phyloP scores from a whole-genome alignment of 1,140 invertebrate species.

The Oppia nitens region DNA sequence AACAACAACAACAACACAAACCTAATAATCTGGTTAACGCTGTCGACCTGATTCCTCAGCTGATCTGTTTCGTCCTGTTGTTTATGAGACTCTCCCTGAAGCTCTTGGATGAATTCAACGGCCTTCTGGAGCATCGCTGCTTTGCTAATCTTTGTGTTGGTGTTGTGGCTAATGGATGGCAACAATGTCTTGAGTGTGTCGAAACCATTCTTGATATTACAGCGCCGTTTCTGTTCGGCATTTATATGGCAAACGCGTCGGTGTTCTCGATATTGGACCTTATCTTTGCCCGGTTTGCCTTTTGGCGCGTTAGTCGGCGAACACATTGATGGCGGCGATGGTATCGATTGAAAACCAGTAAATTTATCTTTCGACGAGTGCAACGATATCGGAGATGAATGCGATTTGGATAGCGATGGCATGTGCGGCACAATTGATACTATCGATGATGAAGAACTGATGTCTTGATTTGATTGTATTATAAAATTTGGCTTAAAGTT shows the following conservation, averaged over 20 bases:
- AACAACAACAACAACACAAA: constrained; percentile 26
- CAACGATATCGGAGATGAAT: not conserved
- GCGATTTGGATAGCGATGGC: not conserved
- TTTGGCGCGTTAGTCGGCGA: not conserved
- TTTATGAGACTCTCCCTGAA: constrained; percentile 64
- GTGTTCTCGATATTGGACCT: constrained; percentile 28
- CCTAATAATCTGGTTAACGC: constrained; percentile 75
- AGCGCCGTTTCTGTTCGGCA: constrained; percentile 90
- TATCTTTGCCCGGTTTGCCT: constrained; percentile 22
- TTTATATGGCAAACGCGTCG: constrained; percentile 61
- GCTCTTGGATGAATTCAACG: constrained; percentile 80
- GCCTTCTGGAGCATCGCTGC: constrained; percentile 86
- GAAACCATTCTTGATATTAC: constrained; percentile 94
- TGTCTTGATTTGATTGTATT: not conserved
- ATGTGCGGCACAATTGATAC: not conserved
- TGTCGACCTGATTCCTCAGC: constrained; percentile 63
- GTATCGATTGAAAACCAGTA: not conserved
- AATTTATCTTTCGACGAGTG: not conserved
- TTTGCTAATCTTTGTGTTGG: constrained; percentile 75
- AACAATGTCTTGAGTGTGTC: constrained; percentile 84
- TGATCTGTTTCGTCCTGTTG: constrained; percentile 78
- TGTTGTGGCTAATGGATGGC: constrained; percentile 66
- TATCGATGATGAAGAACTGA: not conserved
- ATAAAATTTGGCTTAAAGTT: not conserved
- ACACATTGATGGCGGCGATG: not conserved